Base-by-base conservation (phyloP, 2,888 invertebrate genomes). In the Furcula furcula region DNA sequence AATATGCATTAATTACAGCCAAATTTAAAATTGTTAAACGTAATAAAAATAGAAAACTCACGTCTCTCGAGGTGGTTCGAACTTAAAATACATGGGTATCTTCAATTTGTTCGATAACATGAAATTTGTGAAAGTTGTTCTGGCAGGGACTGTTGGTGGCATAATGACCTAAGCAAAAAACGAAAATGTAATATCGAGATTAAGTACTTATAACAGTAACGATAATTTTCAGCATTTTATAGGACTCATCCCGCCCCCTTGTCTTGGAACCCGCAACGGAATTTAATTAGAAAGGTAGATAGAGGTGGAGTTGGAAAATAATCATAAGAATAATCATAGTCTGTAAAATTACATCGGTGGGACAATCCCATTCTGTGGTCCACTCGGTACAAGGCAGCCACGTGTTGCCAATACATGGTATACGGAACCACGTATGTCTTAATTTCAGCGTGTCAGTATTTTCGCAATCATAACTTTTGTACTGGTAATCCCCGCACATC, bases 351-450 rank as follows among this genome's bases (percentile, higher is more conserved):
- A 83, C 88, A 72, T 87, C 82, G 30, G 58, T 66, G 4, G 84
- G 83, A 51, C 79, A 83, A 20, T 81, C 76, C 75, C 79, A 87
- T 38, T 84, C 80, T 0, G 83, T 71, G 3, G 45, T 50, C 78
- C 76, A 82, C 36, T 84, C 82, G 0, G 77, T 74, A 41, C 87
- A 87, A 3, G 81, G 77, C 5, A 59, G 43, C 81, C 82, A 84
- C 1, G 88, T 88, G 44, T 86, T 79, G 0, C 85, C 88, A 10
- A 84, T 75, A 40, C 87, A 88, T 1, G 87, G 85, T 44, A 88
- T 72, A 2, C 88, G 75, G 36, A 87, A 87, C 80, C 81, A 81
- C 0, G 74, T 72, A 41, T 88, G 87, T 36, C 76, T 81, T 15
- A 76, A 32, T 45, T 74, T 80, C 2, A 54, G 40, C 4, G 36